A percentile compares a stretch with the other conserved stretches of the same genome.
These are phyloP conservation scores for Corbicula japonica DNA, from an alignment of 2,888 invertebrate genomes.

Conservation along the genomic window DNA sequence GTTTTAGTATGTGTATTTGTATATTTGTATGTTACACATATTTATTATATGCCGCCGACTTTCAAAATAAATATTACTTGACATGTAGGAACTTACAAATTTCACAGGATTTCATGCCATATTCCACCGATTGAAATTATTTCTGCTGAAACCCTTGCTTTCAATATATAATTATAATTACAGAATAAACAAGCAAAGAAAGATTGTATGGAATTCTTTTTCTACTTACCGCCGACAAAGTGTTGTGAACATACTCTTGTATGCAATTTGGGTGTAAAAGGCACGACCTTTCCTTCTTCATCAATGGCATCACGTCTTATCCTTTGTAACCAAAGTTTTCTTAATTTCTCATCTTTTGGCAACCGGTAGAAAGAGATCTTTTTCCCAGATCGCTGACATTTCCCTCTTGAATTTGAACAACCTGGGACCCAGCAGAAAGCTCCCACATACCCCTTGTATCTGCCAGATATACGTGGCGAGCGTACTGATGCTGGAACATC, in stretches of 20 bases:
- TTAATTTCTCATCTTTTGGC: slow-evolving; percentile 15
- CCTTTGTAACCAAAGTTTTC: slow-evolving; percentile 17
- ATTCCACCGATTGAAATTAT: too few species aligned
- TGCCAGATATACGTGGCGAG: slow-evolving; percentile 19
- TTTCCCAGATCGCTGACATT: slow-evolving; percentile 7
- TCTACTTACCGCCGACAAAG: slow-evolving; percentile 15
- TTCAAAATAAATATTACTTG: too few species aligned
- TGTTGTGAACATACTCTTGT: slow-evolving; percentile 11
- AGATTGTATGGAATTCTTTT: not conserved
- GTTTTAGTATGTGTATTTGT: too few species aligned
- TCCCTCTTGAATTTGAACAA: slow-evolving; percentile 30
- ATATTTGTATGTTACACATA: too few species aligned
- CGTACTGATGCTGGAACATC: too few species aligned
- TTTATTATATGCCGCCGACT: not conserved
- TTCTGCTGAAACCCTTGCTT: too few species aligned
- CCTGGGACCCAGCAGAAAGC: slow-evolving; percentile 34
- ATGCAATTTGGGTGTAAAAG: slow-evolving; percentile 9
- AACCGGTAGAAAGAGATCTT: slow-evolving; percentile 28
- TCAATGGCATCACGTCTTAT: slow-evolving; percentile 20
- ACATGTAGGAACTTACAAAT: too few species aligned
- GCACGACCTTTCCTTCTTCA: not conserved
- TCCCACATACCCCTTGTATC: slow-evolving; percentile 27
- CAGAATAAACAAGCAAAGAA: not conserved
- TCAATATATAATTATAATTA: not conserved
- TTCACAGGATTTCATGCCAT: too few species aligned